phyloP scores from a whole-genome alignment of 2,113 vertebrate genomes.

The Lipophrys pholis region DNA sequence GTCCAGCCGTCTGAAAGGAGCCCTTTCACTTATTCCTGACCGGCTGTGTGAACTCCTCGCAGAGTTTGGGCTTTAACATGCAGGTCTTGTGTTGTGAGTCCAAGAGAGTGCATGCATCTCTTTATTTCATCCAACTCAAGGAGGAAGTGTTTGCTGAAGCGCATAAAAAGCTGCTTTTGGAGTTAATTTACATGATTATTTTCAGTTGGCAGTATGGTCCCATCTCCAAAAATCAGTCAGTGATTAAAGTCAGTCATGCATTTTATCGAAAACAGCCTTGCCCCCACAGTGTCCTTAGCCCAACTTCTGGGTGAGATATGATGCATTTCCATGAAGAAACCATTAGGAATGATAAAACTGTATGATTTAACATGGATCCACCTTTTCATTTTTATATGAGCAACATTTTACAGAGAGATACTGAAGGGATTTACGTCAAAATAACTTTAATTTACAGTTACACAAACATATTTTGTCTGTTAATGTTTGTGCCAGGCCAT shows the following conservation, averaged over 20 bases:
- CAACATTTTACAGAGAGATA: neutral
- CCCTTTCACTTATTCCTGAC: constrained; percentile 57
- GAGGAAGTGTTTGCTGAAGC: constrained; percentile 4
- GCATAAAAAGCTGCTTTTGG: neutral
- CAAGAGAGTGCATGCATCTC: neutral
- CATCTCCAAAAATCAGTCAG: neutral
- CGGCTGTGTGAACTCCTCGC: constrained; percentile 34
- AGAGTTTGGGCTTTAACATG: constrained; percentile 10
- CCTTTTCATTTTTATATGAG: too few species aligned
- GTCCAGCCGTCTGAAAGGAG: constrained; percentile 62
- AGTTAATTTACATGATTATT: neutral
- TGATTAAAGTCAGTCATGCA: neutral
- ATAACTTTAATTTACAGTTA: neutral
- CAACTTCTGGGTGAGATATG: neutral
- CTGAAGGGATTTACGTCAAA: neutral
- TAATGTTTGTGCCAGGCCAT: neutral
- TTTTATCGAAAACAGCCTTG: neutral
- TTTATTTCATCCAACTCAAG: neutral
- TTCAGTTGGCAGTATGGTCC: too few species aligned
- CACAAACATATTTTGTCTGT: neutral
- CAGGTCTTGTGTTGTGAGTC: constrained; percentile 6
- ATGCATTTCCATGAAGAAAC: neutral
- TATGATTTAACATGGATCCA: neutral
- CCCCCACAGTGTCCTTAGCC: neutral
- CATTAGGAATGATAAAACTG: neutral